Conservation (phyloP, 2,113 vertebrate genomes). For the Syrmaticus mikado region DNA sequence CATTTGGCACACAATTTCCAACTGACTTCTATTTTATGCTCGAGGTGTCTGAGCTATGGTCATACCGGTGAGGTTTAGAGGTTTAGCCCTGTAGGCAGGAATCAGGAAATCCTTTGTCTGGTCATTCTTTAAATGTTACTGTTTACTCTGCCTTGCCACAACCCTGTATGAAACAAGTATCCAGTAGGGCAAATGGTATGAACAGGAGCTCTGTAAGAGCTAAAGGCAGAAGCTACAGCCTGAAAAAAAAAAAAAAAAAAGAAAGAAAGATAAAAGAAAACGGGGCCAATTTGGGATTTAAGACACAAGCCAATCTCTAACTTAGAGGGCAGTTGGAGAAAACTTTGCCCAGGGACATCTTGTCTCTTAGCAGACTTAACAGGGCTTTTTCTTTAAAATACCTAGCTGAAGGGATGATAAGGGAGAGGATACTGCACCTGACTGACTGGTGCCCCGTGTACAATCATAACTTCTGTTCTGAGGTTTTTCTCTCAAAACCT, state of each 20-base stretch:
- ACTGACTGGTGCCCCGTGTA: accelerated
- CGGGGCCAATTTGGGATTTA: background rate
- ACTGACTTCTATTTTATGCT: background rate
- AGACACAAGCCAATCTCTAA: background rate
- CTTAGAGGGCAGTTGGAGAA: background rate
- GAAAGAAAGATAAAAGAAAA: too few species aligned
- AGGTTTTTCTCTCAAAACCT: constrained; percentile 6
- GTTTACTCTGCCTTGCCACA: background rate
- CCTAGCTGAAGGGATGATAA: background rate
- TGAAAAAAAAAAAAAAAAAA: background rate
- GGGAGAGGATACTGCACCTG: background rate
- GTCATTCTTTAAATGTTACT: background rate
- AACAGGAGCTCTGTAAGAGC: background rate
- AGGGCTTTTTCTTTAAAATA: background rate
- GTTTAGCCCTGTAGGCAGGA: background rate
- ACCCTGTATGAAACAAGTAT: background rate
- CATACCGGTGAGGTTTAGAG: background rate
- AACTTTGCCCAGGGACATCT: background rate
- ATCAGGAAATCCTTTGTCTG: background rate
- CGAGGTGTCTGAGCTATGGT: background rate
- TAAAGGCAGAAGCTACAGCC: background rate
- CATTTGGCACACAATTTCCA: accelerated
- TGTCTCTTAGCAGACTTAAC: background rate
- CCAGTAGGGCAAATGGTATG: background rate
- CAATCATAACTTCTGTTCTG: background rate